Percentiles rank a stretch among this genome's conserved stretches.
These are phyloP conservation scores for Corythornis madagascariensis DNA, from an alignment of 2,113 vertebrate genomes.

Conservation along the genomic window DNA sequence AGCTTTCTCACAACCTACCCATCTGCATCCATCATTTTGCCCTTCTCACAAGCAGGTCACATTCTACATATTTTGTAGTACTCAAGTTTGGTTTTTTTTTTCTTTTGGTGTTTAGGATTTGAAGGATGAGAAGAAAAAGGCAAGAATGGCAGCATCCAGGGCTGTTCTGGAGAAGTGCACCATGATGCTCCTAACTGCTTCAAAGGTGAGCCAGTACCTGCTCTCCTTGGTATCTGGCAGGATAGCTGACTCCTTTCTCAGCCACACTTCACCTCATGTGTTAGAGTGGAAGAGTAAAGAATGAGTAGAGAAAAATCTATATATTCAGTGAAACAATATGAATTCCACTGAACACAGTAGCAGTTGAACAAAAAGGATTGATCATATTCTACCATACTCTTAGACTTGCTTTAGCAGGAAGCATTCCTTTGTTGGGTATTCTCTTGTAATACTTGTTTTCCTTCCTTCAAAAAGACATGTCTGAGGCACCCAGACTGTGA, in stretches of 20 bases:
- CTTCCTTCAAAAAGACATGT: constrained; percentile 86
- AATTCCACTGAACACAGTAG: background rate
- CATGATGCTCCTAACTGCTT: constrained; percentile 99
- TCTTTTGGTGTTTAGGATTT: constrained; percentile 82
- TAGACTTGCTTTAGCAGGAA: background rate
- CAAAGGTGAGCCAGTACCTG: constrained; percentile 81
- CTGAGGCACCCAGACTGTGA: constrained; percentile 98
- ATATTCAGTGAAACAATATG: background rate
- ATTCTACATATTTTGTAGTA: background rate
- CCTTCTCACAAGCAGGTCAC: background rate
- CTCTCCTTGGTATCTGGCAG: background rate
- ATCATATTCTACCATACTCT: background rate
- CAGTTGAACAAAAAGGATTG: background rate
- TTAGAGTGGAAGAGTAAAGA: background rate
- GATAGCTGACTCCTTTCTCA: background rate
- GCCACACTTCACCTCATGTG: background rate
- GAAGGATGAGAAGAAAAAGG: constrained; percentile 98
- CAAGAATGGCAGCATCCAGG: constrained; percentile 94
- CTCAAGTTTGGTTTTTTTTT: background rate
- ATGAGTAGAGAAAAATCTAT: background rate
- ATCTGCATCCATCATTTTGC: background rate
- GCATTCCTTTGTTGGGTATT: background rate
- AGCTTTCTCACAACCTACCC: background rate
- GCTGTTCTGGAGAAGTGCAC: constrained; percentile 98
- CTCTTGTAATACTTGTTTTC: background rate